phyloP scores from a whole-genome alignment of 2,113 vertebrate species.

The Trematomus loennbergii region DNA sequence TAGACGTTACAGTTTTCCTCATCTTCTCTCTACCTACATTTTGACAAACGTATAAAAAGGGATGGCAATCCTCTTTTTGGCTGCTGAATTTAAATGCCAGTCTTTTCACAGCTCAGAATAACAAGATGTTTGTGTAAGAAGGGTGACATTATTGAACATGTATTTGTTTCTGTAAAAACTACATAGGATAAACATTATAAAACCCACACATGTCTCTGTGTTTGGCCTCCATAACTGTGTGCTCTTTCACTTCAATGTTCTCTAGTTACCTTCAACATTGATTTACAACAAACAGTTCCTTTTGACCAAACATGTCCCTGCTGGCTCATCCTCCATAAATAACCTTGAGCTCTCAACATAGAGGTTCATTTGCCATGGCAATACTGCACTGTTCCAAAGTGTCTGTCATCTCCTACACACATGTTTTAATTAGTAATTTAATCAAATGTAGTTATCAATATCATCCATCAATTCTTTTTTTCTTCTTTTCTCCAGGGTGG shows the following conservation, averaged over 20 bases:
- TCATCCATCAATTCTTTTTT: neutral
- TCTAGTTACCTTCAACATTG: constrained; percentile 20
- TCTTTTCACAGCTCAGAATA: constrained; percentile 9
- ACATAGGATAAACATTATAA: neutral
- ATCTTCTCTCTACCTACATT: neutral
- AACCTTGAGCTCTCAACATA: constrained; percentile 54
- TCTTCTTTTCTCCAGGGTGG: neutral
- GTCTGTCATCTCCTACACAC: constrained; percentile 10
- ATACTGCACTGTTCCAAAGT: constrained; percentile 14
- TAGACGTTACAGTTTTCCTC: neutral
- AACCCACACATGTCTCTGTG: neutral
- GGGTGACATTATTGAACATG: neutral
- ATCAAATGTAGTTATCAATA: neutral
- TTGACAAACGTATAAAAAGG: neutral
- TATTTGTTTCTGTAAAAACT: neutral
- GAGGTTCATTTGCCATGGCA: constrained; percentile 22
- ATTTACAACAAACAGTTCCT: constrained; percentile 51
- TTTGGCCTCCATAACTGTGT: neutral
- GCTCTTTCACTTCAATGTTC: neutral
- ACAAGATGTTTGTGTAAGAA: constrained; percentile 33
- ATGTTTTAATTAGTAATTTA: constrained; percentile 27
- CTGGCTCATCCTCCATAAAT: constrained; percentile 13
- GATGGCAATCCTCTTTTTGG: neutral
- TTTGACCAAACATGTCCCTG: constrained; percentile 35
- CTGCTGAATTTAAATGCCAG: neutral